Conservation (phyloP, 2,113 vertebrate genomes). For the Burhinus bistriatus region DNA sequence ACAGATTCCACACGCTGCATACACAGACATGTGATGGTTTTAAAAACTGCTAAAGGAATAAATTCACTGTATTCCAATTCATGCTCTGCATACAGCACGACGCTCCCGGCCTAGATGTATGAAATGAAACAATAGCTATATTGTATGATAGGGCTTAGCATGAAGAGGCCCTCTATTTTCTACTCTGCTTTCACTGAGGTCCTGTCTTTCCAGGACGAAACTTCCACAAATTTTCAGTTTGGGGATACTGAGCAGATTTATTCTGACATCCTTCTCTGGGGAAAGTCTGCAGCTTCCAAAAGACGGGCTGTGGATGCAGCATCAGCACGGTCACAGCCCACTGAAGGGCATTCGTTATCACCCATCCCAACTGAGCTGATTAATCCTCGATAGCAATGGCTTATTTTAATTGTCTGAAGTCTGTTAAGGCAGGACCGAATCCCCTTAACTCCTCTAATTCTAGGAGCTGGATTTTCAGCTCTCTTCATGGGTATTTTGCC, state of each 20-base stretch:
- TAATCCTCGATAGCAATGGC: neutral
- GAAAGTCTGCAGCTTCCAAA: neutral
- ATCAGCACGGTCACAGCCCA: neutral
- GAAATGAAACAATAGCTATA: neutral
- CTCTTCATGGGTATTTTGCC: neutral
- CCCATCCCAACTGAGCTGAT: neutral
- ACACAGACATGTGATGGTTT: neutral
- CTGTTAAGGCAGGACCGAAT: neutral
- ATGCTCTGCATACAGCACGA: neutral
- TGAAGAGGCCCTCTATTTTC: neutral
- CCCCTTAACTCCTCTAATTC: neutral
- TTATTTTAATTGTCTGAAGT: slow-evolving; percentile 12
- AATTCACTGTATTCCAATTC: neutral
- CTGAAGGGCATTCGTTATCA: neutral
- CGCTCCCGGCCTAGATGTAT: neutral
- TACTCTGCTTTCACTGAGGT: neutral
- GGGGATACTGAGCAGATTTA: neutral
- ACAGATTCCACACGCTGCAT: neutral
- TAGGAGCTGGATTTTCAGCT: neutral
- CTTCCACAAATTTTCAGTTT: neutral
- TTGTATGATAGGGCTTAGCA: neutral
- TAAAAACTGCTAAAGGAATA: slow-evolving; percentile 3
- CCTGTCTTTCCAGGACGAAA: neutral
- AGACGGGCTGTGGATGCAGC: fast-evolving
- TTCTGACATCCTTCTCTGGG: neutral